phyloP scores from a whole-genome alignment of 2,888 invertebrate genomes.

The Oxytorus armatus region DNA sequence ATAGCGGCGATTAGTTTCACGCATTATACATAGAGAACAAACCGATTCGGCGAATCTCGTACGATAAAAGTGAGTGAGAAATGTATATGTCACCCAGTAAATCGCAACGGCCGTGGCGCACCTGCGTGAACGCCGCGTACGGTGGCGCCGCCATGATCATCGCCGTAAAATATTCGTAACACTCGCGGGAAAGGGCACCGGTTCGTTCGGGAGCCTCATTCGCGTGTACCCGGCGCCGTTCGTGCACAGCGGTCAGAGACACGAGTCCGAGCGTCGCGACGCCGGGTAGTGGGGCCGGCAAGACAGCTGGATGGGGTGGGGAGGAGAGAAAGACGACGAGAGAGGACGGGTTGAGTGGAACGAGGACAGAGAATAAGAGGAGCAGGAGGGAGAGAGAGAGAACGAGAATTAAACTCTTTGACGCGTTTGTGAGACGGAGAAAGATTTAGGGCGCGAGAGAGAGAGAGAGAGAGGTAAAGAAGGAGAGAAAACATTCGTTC shows the following conservation, averaged over 20 bases:
- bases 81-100: slow-evolving; percentile 2
- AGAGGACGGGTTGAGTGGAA: not conserved
- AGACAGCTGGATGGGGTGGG: slow-evolving; percentile 57
- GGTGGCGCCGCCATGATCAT: slow-evolving; percentile 74
- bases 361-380: slow-evolving; percentile 36
- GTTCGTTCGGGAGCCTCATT: slow-evolving; percentile 72
- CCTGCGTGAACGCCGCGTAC: slow-evolving; percentile 72
- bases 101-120: slow-evolving; percentile 61
- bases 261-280: slow-evolving; percentile 71
- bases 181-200: slow-evolving; percentile 70
- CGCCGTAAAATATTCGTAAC: slow-evolving; percentile 76
- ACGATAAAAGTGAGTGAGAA: not conserved
- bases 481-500: slow-evolving; percentile 30
- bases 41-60: too few species aligned
- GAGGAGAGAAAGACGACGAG: not conserved
- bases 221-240: slow-evolving; percentile 80
- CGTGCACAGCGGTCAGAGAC: slow-evolving; percentile 86
- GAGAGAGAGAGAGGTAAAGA: slow-evolving; percentile 25
- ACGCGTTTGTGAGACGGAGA: slow-evolving; percentile 10
- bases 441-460: too few species aligned
- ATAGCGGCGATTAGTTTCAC: slow-evolving; percentile 35
- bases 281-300: slow-evolving; percentile 78
- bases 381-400: slow-evolving; percentile 37
- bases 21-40: not conserved
- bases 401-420: too few species aligned